Percentiles rank a stretch among this genome's conserved stretches.
Conservation (phyloP, 2,797 vertebrate species). For the Sebastiscus albofasciatus region DNA sequence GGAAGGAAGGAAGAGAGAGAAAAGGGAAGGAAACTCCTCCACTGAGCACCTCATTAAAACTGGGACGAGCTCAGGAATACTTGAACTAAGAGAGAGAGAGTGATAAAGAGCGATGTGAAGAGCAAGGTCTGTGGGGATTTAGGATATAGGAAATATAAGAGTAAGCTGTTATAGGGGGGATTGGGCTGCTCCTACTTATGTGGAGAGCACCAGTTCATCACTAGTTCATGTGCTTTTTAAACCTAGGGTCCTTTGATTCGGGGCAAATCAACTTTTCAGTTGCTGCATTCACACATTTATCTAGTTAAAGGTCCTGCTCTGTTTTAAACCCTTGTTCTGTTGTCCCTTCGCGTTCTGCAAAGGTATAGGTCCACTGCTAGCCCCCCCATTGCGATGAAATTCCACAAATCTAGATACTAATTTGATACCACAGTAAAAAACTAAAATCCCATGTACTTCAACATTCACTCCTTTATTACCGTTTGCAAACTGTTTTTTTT, state of each 20-base stretch:
- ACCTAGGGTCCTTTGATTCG: neutral
- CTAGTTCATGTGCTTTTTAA: neutral
- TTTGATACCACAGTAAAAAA: too few species aligned
- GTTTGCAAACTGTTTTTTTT: too few species aligned
- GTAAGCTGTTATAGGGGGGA: conserved; percentile 31
- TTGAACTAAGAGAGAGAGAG: conserved; percentile 11
- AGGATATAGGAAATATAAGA: conserved; percentile 33
- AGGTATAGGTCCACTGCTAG: neutral
- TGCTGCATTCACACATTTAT: neutral
- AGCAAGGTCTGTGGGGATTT: conserved; percentile 35
- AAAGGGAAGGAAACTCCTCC: neutral
- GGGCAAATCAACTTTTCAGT: neutral
- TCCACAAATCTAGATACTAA: too few species aligned
- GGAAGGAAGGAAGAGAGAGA: neutral
- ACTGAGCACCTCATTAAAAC: conserved; percentile 32
- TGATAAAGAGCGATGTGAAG: conserved; percentile 32
- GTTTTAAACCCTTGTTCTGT: neutral
- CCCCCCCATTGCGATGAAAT: neutral
- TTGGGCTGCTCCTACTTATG: neutral
- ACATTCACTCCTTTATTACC: too few species aligned
- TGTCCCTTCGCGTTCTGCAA: neutral
- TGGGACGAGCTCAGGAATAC: conserved; percentile 16
- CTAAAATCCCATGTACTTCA: too few species aligned
- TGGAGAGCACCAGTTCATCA: conserved; percentile 18
- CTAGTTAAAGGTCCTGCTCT: neutral